Percentiles rank a stretch among this genome's conserved stretches.
Conservation (phyloP, 1,140 invertebrate species). For the Euwallacea fornicatus region DNA sequence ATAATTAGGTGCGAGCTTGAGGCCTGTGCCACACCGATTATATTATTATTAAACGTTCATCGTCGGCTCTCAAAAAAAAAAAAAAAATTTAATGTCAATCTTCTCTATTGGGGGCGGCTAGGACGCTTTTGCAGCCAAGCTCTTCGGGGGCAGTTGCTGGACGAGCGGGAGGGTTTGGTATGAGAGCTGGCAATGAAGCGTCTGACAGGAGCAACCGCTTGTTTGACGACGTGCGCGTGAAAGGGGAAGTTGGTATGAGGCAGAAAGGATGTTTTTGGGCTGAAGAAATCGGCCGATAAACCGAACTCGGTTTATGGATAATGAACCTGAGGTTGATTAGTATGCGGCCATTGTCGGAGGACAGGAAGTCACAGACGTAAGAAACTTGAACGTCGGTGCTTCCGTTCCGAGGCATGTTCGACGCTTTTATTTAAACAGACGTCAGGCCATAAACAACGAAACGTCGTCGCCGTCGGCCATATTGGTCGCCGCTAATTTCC, state of each 20-base stretch:
- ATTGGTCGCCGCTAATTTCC: constrained; percentile 23
- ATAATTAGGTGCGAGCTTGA: neutral
- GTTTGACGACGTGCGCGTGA: neutral
- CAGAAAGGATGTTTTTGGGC: neutral
- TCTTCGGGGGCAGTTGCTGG: neutral
- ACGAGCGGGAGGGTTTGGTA: neutral
- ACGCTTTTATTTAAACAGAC: constrained; percentile 32
- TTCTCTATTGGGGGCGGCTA: no score
- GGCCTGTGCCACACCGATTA: neutral
- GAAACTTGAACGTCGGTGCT: constrained; percentile 30
- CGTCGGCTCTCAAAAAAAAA: neutral
- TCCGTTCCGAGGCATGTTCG: constrained; percentile 25
- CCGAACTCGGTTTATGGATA: constrained; percentile 16
- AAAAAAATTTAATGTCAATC: no score
- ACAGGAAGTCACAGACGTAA: constrained; percentile 34
- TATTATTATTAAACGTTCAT: neutral
- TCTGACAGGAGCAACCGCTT: no score
- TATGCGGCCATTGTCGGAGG: constrained; percentile 24
- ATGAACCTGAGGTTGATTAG: constrained; percentile 12
- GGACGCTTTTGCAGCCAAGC: neutral
- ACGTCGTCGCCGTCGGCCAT: constrained; percentile 23
- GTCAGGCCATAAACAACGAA: constrained; percentile 28
- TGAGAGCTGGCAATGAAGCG: neutral
- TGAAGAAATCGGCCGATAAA: constrained; percentile 14
- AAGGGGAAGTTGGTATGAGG: neutral